A percentile compares a stretch with the other conserved stretches of the same genome.
phyloP scores from a whole-genome alignment of 2,797 vertebrate species.

The Bradypodion ventrale region DNA sequence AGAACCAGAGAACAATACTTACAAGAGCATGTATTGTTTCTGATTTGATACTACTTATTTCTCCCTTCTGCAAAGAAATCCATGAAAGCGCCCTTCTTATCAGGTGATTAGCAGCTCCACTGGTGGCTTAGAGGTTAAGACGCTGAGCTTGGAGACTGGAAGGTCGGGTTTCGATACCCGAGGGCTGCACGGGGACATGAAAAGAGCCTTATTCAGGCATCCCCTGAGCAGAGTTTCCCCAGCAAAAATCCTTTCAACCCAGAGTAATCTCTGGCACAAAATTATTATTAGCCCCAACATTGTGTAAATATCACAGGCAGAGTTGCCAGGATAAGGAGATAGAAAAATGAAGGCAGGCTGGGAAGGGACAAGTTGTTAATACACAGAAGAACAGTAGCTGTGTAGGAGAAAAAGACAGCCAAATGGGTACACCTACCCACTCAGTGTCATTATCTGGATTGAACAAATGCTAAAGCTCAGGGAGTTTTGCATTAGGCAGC shows the following conservation, averaged over 20 bases:
- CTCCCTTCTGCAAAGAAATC: not conserved
- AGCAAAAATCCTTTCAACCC: too few species aligned
- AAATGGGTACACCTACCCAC: not conserved
- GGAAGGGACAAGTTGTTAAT: not conserved
- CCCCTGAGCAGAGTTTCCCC: too few species aligned
- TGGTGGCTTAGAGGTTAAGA: too few species aligned
- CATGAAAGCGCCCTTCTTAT: not conserved
- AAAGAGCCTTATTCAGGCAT: too few species aligned
- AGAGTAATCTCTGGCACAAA: too few species aligned
- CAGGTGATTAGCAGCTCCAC: not conserved
- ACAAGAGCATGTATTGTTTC: not conserved
- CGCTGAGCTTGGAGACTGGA: too few species aligned
- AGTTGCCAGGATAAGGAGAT: not conserved
- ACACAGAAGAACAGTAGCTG: not conserved
- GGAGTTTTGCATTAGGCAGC: not conserved
- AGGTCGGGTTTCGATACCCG: too few species aligned
- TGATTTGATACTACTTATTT: not conserved
- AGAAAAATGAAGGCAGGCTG: not conserved
- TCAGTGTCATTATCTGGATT: not conserved
- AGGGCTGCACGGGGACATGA: too few species aligned
- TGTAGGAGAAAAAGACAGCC: not conserved
- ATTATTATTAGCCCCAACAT: too few species aligned
- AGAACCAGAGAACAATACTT: not conserved
- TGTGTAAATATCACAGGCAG: not conserved
- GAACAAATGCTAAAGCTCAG: not conserved